A percentile compares a stretch with the other conserved stretches of the same genome.
Conservation (phyloP, 2,888 invertebrate genomes). For the Hanleya hanleyi region DNA sequence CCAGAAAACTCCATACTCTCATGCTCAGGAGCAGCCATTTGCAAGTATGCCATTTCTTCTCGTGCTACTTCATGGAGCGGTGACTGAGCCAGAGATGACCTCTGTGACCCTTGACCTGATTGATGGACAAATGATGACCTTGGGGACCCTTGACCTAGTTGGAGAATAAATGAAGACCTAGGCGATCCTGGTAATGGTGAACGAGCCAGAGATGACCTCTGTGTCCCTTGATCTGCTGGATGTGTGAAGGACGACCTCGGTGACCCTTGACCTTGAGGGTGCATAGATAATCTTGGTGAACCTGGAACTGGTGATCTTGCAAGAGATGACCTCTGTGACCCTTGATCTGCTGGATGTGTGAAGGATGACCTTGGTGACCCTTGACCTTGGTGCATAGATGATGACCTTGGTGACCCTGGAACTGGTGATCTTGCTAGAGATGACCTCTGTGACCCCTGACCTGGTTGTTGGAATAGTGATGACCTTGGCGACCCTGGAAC, state of each 20-base stretch:
- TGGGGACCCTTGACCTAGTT: background rate
- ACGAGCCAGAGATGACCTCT: background rate
- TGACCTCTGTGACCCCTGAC: background rate
- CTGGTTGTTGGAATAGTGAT: background rate
- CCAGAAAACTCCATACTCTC: too few relatives aligned
- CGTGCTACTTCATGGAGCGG: background rate
- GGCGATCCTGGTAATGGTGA: background rate
- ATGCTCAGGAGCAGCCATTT: too few relatives aligned
- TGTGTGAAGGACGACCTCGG: background rate
- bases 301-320: background rate
- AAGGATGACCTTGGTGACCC: background rate
- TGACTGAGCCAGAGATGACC: background rate
- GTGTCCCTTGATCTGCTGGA: background rate
- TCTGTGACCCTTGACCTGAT: background rate
- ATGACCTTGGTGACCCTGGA: conserved; percentile 3
- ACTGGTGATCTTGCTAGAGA: background rate
- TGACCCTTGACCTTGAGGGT: background rate
- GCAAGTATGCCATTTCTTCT: too few relatives aligned
- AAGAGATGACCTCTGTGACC: background rate
- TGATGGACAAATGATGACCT: background rate
- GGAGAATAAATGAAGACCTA: background rate
- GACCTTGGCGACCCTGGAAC: background rate
- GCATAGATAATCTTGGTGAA: background rate
- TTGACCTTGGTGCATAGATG: background rate
- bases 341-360: background rate